Evolutionary conservation across 2,113 vertebrate species (phyloP).

Genomic region (Paratilapia polleni): DNA sequence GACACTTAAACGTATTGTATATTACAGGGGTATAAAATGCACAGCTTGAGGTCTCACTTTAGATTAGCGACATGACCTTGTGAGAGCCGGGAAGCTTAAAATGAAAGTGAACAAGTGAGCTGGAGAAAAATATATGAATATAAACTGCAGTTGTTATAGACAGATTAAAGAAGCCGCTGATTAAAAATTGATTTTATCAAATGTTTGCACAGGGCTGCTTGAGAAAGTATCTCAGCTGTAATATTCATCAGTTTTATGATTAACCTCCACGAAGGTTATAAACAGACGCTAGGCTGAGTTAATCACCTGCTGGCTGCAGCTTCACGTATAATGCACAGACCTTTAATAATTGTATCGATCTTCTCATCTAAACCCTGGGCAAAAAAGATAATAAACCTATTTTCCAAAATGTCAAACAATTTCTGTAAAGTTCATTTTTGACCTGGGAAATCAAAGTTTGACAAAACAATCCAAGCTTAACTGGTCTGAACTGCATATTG

Average conservation of each 20-base stretch:
- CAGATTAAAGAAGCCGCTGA: not conserved
- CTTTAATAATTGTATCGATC: not conserved
- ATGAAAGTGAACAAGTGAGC: not conserved
- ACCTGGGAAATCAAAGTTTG: not conserved
- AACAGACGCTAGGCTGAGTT: not conserved
- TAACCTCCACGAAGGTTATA: slow-evolving; percentile 6
- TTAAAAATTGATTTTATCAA: not conserved
- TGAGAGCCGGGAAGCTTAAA: not conserved
- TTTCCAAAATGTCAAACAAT: slow-evolving; percentile 5
- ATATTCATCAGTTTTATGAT: not conserved
- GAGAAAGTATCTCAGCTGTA: not conserved
- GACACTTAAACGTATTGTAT: not conserved
- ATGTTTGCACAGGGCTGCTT: not conserved
- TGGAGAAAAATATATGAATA: not conserved
- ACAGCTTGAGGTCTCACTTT: not conserved
- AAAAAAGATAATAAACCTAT: slow-evolving; percentile 6
- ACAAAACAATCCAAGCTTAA: not conserved
- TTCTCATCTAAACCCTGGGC: not conserved
- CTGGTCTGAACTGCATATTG: not conserved
- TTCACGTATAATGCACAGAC: not conserved
- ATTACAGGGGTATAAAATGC: not conserved
- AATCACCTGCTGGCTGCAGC: not conserved
- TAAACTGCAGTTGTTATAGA: not conserved
- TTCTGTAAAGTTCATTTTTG: not conserved
- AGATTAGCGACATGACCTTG: not conserved